Percentiles rank a stretch among this genome's conserved stretches.
These are phyloP conservation scores for Thecophora atra DNA, from an alignment of 2,888 invertebrate species.

Conservation along the genomic window DNA sequence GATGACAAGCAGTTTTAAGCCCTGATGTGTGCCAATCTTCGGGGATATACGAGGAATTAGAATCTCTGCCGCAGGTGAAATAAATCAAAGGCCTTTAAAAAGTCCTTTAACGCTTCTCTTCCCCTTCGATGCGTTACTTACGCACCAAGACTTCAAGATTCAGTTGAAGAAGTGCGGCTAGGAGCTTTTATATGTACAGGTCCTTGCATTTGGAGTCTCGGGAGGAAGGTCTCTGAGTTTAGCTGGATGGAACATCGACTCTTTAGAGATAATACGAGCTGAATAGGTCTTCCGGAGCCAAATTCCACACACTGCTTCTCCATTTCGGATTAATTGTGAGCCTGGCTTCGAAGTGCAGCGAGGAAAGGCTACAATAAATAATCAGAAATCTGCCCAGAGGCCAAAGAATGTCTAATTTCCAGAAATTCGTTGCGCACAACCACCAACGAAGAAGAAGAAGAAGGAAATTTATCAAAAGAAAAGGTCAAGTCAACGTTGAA, in stretches of 20 bases:
- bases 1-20: conserved; percentile 17
- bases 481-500: conserved; percentile 60
- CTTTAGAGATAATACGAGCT: too few species aligned
- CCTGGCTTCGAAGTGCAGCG: background rate
- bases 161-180: too few species aligned
- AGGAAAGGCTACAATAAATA: conserved; percentile 32
- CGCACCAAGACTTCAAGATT: too few species aligned
- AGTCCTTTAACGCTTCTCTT: too few species aligned
- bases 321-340: background rate
- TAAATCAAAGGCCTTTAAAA: background rate
- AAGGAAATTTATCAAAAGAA: conserved; percentile 45
- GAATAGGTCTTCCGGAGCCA: too few species aligned
- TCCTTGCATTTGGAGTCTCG: too few species aligned
- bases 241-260: too few species aligned
- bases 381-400: conserved; percentile 42
- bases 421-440: conserved; percentile 27
- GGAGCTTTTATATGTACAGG: too few species aligned
- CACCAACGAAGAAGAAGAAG: conserved; percentile 41
- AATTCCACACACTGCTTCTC: background rate
- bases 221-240: too few species aligned
- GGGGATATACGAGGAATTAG: background rate
- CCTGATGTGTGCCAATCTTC: conserved; percentile 39
- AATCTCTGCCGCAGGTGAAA: background rate
- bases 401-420: conserved; percentile 38
- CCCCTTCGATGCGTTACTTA: too few species aligned